Conservation (phyloP, 2,113 vertebrate species). For the Apeltes quadracus region DNA sequence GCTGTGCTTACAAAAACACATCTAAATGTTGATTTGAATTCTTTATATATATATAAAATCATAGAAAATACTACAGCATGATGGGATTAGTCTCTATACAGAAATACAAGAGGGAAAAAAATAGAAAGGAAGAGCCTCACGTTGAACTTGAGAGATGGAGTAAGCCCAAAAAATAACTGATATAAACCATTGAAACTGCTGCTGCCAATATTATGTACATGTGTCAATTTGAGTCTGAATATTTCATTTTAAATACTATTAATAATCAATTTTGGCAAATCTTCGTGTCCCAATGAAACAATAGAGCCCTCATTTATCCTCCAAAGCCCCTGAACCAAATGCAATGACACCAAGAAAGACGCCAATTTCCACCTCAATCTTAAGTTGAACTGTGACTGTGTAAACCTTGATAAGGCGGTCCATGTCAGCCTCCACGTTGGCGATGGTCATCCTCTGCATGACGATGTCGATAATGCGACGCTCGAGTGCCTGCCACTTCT, state of each 20-base stretch:
- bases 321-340: not conserved
- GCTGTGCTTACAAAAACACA: not conserved
- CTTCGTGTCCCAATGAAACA: not conserved
- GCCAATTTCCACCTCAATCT: not conserved
- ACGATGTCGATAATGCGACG: conserved; percentile 91
- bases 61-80: not conserved
- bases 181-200: not conserved
- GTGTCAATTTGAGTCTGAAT: too few relatives aligned
- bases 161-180: not conserved
- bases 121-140: conserved; percentile 11
- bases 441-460: conserved; percentile 96
- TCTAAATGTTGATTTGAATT: too few relatives aligned
- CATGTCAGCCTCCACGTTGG: conserved; percentile 96
- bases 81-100: not conserved
- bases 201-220: not conserved
- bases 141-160: not conserved
- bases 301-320: not conserved
- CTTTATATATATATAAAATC: too few relatives aligned
- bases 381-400: not conserved
- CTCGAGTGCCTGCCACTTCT: conserved; percentile 96
- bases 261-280: not conserved
- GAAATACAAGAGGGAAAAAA: not conserved
- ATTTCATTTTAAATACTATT: not conserved
- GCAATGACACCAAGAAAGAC: not conserved
- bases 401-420: conserved; percentile 93